Evolutionary conservation across 2,888 invertebrate genomes (phyloP), one percentile per base, ranked within the genome.

Genomic region (Drosophila parthenogenetica): DNA sequence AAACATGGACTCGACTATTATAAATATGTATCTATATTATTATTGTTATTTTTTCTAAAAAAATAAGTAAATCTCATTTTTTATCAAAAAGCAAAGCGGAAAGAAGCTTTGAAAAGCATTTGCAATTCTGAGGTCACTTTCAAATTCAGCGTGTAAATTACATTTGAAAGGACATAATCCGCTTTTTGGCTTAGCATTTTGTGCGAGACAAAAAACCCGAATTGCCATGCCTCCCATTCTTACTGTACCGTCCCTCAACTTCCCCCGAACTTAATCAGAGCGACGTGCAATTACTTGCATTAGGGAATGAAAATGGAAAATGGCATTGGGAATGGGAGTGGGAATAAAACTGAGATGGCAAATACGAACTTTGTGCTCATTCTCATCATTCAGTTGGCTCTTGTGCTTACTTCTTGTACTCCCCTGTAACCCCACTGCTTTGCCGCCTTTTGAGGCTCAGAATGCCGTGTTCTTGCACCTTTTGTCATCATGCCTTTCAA

Each of bases 231-330:
- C 3, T 13, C 19, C 19, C 5, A 29, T 8, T 0, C 29, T 8
- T 8, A 2, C 8, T 8, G 8, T 29, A 8, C 2, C 29, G 8
- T 8, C 29, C 29, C 29, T 8, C 29, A 29, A 8, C 29, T 17
- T 13, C 22, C 51, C 40, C 8, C 51, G 57, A 71, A 76, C 89
- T 86, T 86, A 88, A 82, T 76, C 87, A 88, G 89, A 86, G 73
- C 83, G 66, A 76, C 81, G 89, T 86, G 84, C 89, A 88, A 82
- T 82, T 81, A 81, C 81, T 82, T 79, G 89, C 89, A 81, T 88
- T 88, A 83, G 80, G 49, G 79, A 63, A 66, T 53, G 61, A 62
- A 53, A 39, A 53, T 46, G 46, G 14, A 11, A 57, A 46, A 39
- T 37, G 25, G 37, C 14, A 55, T 4, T 55, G 61, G 55, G 62